phyloP scores from a whole-genome alignment of 2,797 vertebrate genomes.

The Enteromius anoplus region DNA sequence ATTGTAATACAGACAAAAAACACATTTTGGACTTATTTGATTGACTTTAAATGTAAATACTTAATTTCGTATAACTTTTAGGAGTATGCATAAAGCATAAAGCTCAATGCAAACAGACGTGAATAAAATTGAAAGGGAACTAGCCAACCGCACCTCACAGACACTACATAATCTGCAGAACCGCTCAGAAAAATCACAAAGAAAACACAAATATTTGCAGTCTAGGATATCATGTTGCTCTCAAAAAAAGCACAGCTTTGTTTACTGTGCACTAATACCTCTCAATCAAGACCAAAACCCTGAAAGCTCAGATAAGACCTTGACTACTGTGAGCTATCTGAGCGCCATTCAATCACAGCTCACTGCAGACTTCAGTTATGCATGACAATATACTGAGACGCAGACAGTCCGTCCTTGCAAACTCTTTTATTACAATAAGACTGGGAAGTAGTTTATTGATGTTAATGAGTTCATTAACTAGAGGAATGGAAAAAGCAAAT shows the following conservation, averaged over 20 bases:
- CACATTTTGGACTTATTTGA: not conserved
- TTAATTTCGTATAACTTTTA: slow-evolving; percentile 4
- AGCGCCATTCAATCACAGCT: not conserved
- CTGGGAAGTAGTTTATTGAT: slow-evolving; percentile 51
- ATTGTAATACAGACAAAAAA: not conserved
- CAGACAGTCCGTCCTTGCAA: slow-evolving; percentile 44
- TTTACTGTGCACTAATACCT: slow-evolving; percentile 30
- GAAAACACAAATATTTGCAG: not conserved
- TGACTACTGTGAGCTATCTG: slow-evolving; percentile 7
- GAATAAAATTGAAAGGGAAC: not conserved
- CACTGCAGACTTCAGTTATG: slow-evolving; percentile 25
- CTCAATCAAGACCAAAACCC: slow-evolving; percentile 19
- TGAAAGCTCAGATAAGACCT: slow-evolving; percentile 38
- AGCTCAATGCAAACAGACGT: not conserved
- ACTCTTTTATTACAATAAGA: slow-evolving; percentile 52
- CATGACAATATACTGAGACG: slow-evolving; percentile 39
- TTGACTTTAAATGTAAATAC: not conserved
- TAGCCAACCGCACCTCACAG: not conserved
- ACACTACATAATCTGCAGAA: not conserved
- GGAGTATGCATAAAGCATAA: not conserved
- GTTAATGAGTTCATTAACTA: slow-evolving; percentile 57
- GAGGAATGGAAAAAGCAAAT: slow-evolving; percentile 33
- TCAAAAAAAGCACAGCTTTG: slow-evolving; percentile 5
- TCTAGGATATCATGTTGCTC: not conserved
- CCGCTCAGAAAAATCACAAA: not conserved